Base-by-base conservation (phyloP, 2,113 vertebrate genomes). In the Sceloporus tristichus region DNA sequence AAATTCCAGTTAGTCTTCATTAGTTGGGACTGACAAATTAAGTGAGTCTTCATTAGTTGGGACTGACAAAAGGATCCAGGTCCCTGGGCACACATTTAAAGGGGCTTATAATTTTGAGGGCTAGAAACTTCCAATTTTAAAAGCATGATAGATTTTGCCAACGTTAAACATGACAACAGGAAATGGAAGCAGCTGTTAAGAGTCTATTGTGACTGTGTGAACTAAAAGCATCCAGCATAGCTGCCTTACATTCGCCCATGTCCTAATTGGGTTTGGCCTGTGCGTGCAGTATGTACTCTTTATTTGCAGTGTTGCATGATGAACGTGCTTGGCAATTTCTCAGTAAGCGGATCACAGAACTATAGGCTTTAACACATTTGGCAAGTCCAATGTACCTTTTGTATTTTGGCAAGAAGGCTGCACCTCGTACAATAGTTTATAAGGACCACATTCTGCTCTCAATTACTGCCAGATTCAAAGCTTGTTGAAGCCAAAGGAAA, bases 251-350 rank as follows among this genome's bases (percentile, higher is more conserved):
- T 76, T 83, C 88, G 91, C 91, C 85, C 89, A 91, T 68, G 73
- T 91, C 85, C 84, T 86, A 93, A 93, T 91, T 88, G 19, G 27
- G 79, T 11, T 75, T 88, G 86, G 84, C 82, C 91, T 94, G 85
- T 95, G 92, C 87, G 91, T 90, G 93, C 92, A 95, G 90, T 93
- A 93, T 92, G 92, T 95, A 93, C 91, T 90, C 93, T 93, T 93
- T 95, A 94, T 96, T 94, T 95, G 93, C 81, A 88, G 93, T 90
- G 91, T 95, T 95, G 91, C 93, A 91, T 95, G 94, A 94, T 91
- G 92, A 95, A 95, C 90, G 94, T 95, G 95, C 90, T 92, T 95
- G 95, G 95, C 95, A 94, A 91, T 91, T 94, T 95, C 89, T 79
- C 85, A 94, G 91, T 89, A 94, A 93, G 94, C 86, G 85, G 91